Conservation (phyloP, 2,797 vertebrate species). For the Manis javanica region DNA sequence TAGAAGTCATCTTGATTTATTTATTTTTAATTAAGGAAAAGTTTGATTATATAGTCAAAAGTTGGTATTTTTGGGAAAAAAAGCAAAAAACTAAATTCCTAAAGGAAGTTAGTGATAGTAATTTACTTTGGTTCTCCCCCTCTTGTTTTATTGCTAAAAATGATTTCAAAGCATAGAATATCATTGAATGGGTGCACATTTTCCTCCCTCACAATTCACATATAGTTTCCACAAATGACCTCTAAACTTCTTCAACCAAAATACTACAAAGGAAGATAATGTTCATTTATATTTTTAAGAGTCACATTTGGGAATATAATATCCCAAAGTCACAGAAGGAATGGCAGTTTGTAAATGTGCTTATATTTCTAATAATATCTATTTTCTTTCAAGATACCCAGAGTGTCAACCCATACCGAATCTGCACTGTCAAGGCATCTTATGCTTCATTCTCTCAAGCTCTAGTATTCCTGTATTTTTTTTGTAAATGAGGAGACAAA, state of each 20-base stretch:
- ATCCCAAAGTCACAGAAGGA: background rate
- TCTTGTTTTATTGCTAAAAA: background rate
- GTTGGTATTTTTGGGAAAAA: background rate
- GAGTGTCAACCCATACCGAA: background rate
- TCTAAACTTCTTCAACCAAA: background rate
- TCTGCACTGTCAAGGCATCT: background rate
- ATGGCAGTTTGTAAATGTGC: background rate
- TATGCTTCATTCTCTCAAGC: background rate
- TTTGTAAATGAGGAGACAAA: background rate
- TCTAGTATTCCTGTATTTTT: background rate
- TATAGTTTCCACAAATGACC: background rate
- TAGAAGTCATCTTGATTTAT: background rate
- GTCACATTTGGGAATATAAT: background rate
- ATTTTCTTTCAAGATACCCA: background rate
- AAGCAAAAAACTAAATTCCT: background rate
- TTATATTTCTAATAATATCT: background rate
- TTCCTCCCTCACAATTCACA: background rate
- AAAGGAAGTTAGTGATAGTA: background rate
- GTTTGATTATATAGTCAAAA: background rate
- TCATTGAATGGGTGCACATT: background rate
- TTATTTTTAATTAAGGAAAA: background rate
- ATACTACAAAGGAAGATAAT: background rate
- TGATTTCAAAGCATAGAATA: background rate
- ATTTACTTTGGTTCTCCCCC: background rate
- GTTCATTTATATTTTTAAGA: background rate